Percentiles rank a stretch among this genome's conserved stretches.
These are phyloP conservation scores for Exephanes ischioxanthus DNA, from an alignment of 2,888 invertebrate genomes.

Conservation along the genomic window DNA sequence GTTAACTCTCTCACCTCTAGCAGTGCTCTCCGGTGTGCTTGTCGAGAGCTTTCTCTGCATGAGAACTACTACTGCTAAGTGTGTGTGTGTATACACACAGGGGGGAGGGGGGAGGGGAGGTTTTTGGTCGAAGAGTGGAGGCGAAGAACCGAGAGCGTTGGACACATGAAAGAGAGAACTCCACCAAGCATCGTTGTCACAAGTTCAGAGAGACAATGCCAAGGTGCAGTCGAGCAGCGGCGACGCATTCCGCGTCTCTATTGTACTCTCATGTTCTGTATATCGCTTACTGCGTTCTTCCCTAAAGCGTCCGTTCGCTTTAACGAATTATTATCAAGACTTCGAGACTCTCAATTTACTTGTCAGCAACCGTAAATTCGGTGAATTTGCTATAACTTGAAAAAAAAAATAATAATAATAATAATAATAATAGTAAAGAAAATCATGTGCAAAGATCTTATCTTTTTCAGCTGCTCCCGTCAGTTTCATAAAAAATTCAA, in stretches of 20 bases:
- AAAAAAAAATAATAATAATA: background rate
- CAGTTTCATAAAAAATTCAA: background rate
- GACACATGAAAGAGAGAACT: conserved; percentile 15
- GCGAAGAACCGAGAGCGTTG: conserved; percentile 23
- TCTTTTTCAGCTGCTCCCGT: background rate
- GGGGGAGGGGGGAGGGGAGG: background rate
- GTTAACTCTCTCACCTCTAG: conserved; percentile 51
- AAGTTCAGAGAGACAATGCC: conserved; percentile 64
- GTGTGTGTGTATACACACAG: background rate
- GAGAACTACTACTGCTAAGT: conserved; percentile 43
- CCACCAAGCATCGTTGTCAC: conserved; percentile 42
- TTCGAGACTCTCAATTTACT: background rate
- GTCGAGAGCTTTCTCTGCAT: conserved; percentile 49
- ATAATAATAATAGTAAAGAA: background rate
- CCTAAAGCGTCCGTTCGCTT: conserved; percentile 10
- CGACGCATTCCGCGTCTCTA: conserved; percentile 28
- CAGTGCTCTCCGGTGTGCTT: conserved; percentile 37
- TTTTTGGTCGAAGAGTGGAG: background rate
- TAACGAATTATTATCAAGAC: too few species aligned
- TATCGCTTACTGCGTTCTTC: conserved; percentile 10
- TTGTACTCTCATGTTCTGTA: conserved; percentile 25
- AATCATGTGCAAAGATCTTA: background rate
- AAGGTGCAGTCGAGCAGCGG: conserved; percentile 47
- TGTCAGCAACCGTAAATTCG: background rate
- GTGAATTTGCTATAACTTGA: background rate